Evolutionary conservation across 2,888 invertebrate genomes (phyloP).

Genomic region (Ormia ochracea): DNA sequence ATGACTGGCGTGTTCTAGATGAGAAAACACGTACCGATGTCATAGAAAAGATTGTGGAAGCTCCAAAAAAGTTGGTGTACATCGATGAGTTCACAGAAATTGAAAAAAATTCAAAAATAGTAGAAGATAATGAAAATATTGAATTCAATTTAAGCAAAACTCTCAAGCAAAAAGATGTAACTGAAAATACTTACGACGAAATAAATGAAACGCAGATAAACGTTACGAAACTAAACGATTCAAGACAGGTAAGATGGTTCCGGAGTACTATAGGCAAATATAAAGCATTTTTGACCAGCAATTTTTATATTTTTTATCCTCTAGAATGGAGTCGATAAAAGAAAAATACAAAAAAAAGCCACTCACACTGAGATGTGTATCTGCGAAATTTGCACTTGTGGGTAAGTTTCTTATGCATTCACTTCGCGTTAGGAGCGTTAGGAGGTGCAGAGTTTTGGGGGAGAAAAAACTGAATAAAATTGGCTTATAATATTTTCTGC

Average conservation of each 20-base stretch:
- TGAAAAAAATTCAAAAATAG: constrained; percentile 74
- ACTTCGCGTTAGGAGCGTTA: too few relatives aligned
- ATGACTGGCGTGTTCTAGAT: constrained; percentile 77
- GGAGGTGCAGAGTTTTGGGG: too few relatives aligned
- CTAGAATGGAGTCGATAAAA: constrained; percentile 72
- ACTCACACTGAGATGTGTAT: constrained; percentile 88
- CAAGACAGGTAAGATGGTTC: constrained; percentile 72
- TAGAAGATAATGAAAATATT: constrained; percentile 72
- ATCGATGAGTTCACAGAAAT: constrained; percentile 77
- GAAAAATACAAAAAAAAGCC: constrained; percentile 71
- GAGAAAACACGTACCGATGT: constrained; percentile 77
- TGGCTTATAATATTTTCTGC: too few relatives aligned
- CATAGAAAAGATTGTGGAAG: constrained; percentile 76
- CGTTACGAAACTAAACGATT: constrained; percentile 70
- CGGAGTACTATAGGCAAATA: neutral
- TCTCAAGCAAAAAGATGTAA: constrained; percentile 72
- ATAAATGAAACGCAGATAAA: constrained; percentile 70
- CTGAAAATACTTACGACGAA: constrained; percentile 74
- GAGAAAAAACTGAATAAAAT: too few relatives aligned
- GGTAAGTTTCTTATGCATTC: too few relatives aligned
- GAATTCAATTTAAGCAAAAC: constrained; percentile 73
- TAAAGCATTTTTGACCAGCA: too few relatives aligned
- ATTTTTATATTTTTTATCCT: neutral
- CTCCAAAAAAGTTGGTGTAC: constrained; percentile 74
- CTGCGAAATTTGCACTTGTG: constrained; percentile 93